These are phyloP conservation scores for Umimayanthus kanabou DNA, from an alignment of 92 coral and sea anemone species.

Conservation along the genomic window DNA sequence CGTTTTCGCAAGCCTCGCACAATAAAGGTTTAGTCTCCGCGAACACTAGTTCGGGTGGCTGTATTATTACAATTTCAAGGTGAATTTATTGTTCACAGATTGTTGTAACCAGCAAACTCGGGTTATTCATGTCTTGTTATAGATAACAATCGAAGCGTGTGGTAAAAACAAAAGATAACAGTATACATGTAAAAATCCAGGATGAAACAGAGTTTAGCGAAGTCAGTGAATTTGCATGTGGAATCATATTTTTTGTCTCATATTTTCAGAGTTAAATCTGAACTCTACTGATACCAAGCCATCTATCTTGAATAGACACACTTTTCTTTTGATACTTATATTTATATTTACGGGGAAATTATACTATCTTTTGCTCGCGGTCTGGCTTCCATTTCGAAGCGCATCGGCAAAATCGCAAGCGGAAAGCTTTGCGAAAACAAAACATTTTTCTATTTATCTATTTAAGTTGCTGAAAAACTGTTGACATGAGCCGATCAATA, in stretches of 20 bases:
- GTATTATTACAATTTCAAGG: constrained; percentile 3
- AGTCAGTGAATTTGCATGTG: neutral
- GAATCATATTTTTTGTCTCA: neutral
- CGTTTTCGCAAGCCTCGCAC: constrained; percentile 2
- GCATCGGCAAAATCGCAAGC: neutral
- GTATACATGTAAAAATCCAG: neutral
- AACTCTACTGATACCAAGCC: no score
- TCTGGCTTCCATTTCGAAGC: neutral
- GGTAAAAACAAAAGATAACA: constrained; percentile 32
- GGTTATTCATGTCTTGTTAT: neutral
- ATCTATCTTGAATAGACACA: no score
- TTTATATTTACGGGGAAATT: neutral
- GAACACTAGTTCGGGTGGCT: constrained; percentile 6
- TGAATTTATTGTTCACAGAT: constrained; percentile 4
- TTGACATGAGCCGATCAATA: neutral
- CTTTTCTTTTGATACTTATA: neutral
- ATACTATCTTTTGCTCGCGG: neutral
- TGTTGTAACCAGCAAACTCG: constrained; percentile 30
- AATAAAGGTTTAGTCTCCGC: neutral
- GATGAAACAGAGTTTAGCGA: neutral
- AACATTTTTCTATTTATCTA: neutral
- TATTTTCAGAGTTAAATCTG: neutral
- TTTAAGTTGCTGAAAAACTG: neutral
- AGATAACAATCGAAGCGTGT: constrained; percentile 38
- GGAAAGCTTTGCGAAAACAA: neutral